Evolutionary conservation across 2,888 invertebrate genomes (phyloP).

Genomic region (Octonoba sinensis): DNA sequence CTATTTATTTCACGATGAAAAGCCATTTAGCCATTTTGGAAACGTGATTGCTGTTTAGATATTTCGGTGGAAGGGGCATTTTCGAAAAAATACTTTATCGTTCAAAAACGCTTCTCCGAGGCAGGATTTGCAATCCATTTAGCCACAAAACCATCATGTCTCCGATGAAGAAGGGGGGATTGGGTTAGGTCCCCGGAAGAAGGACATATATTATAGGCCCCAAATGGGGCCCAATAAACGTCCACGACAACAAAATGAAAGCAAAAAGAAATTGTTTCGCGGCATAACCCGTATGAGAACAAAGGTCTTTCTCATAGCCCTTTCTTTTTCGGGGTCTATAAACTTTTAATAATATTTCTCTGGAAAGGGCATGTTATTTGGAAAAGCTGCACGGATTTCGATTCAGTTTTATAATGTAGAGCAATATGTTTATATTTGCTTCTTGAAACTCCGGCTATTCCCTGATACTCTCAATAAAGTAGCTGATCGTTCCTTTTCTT

Average conservation of each 20-base stretch:
- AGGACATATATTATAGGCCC: constrained; percentile 35
- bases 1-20: constrained; percentile 45
- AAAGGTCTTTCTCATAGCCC: no score
- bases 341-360: no score
- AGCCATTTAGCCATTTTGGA: constrained; percentile 34
- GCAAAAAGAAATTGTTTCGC: constrained; percentile 22
- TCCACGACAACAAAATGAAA: constrained; percentile 31
- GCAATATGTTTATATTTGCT: no score
- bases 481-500: no score
- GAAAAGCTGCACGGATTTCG: no score
- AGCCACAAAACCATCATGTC: constrained; percentile 42
- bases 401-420: no score
- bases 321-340: no score
- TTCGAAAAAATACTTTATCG: constrained; percentile 36
- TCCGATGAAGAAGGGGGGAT: constrained; percentile 16
- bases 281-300: no score
- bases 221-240: constrained; percentile 46
- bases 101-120: constrained; percentile 31
- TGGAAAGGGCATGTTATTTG: no score
- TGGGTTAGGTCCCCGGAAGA: constrained; percentile 3
- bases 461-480: no score
- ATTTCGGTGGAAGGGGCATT: constrained; percentile 15
- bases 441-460: no score
- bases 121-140: constrained; percentile 59
- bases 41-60: constrained; percentile 49